Evolutionary conservation across 2,797 vertebrate species (phyloP).

Genomic region (Aplochiton taeniatus): DNA sequence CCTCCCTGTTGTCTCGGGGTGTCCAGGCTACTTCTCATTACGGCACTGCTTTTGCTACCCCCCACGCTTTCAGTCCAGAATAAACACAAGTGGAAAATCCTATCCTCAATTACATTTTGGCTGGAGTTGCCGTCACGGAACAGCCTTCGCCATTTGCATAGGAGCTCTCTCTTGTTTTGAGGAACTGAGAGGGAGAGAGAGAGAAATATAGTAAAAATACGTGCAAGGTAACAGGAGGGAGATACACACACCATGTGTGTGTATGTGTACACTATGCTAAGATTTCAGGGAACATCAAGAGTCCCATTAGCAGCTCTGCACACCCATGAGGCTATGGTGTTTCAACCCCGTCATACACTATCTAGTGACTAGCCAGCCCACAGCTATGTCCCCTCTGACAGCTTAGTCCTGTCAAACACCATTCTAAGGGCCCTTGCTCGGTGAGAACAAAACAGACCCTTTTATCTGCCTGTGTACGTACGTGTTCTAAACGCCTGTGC

Average conservation of each 20-base stretch:
- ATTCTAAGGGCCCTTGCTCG: not conserved
- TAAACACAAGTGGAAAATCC: too few species aligned
- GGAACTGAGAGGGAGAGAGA: not conserved
- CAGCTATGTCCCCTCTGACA: not conserved
- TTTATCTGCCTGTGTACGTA: not conserved
- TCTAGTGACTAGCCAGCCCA: slow-evolving; percentile 1
- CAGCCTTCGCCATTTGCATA: not conserved
- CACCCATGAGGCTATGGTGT: slow-evolving; percentile 20
- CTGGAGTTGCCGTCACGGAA: not conserved
- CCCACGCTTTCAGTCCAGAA: too few species aligned
- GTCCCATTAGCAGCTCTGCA: too few species aligned
- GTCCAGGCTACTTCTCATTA: too few species aligned
- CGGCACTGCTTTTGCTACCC: too few species aligned
- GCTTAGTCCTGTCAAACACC: not conserved
- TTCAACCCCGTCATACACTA: not conserved
- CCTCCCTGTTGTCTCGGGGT: too few species aligned
- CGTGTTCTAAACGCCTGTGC: not conserved
- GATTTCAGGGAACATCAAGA: not conserved
- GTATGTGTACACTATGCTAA: too few species aligned
- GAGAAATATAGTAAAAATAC: not conserved
- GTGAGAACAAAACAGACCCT: slow-evolving; percentile 3
- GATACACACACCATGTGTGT: slow-evolving; percentile 12
- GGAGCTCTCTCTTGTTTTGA: slow-evolving; percentile 1
- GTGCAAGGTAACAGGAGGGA: not conserved
- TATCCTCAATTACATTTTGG: too few species aligned